phyloP scores from a whole-genome alignment of 2,888 invertebrate species.

The Lissocephala sabroskyi region DNA sequence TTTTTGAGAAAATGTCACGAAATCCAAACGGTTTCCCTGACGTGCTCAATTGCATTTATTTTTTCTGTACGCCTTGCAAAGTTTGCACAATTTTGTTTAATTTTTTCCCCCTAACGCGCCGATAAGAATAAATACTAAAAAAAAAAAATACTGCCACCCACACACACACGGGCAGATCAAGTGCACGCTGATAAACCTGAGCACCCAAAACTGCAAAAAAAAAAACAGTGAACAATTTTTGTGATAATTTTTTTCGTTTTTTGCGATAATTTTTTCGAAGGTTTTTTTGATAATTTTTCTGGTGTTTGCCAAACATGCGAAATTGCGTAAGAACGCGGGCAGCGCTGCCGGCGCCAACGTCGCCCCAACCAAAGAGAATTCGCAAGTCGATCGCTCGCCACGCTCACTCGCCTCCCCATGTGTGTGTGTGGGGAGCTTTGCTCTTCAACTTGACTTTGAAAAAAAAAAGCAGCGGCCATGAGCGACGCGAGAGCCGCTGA shows the following conservation, averaged over 20 bases:
- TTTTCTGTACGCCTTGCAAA: background rate
- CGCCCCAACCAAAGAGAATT: too few species aligned
- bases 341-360: too few species aligned
- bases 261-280: background rate
- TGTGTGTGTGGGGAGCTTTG: conserved; percentile 6
- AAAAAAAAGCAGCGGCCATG: conserved; percentile 26
- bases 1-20: conserved; percentile 19
- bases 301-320: conserved; percentile 52
- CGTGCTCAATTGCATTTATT: background rate
- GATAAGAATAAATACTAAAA: too few species aligned
- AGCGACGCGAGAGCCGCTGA: background rate
- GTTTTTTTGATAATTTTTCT: too few species aligned
- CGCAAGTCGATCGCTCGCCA: too few species aligned
- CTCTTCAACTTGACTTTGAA: conserved; percentile 64
- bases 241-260: background rate
- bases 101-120: too few species aligned
- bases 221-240: background rate
- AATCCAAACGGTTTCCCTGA: background rate
- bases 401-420: background rate
- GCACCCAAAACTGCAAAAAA: background rate
- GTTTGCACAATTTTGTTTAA: background rate
- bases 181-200: too few species aligned
- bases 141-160: too few species aligned
- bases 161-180: too few species aligned
- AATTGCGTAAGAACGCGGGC: conserved; percentile 59